A percentile compares a stretch with the other conserved stretches of the same genome.
Conservation (phyloP, 2,113 vertebrate species). For the Ceuthmochares aereus region DNA sequence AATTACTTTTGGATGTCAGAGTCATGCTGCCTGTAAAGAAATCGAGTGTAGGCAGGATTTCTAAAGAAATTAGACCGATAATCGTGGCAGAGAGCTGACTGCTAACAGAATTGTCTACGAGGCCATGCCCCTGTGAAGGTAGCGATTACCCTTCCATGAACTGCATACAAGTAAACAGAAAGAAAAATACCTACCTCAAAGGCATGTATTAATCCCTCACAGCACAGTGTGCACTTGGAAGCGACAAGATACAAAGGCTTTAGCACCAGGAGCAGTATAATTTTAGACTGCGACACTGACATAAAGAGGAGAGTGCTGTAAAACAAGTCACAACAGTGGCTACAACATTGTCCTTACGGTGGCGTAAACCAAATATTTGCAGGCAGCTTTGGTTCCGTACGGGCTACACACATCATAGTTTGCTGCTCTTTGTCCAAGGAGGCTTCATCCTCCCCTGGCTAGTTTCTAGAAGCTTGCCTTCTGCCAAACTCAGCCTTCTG, state of each 20-base stretch:
- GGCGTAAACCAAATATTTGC: not conserved
- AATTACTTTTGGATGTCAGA: not conserved
- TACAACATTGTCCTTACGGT: not conserved
- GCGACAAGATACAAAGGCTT: not conserved
- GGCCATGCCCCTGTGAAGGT: not conserved
- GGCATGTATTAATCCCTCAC: accelerated
- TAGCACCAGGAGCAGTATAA: not conserved
- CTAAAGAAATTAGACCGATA: not conserved
- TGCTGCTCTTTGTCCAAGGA: not conserved
- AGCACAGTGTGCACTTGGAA: not conserved
- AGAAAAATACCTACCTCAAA: not conserved
- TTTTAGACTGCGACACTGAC: not conserved
- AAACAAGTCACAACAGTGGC: not conserved
- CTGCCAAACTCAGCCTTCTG: not conserved
- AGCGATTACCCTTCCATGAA: not conserved
- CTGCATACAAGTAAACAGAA: not conserved
- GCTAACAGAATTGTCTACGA: accelerated
- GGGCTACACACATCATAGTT: accelerated
- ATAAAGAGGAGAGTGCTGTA: not conserved
- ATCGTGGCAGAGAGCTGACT: not conserved
- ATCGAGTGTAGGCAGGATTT: not conserved
- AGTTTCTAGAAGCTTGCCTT: not conserved
- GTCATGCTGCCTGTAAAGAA: accelerated
- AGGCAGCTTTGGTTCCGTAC: not conserved
- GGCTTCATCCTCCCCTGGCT: not conserved